Conservation (phyloP, 2,113 vertebrate genomes). For the Nycticryphes semicollaris region DNA sequence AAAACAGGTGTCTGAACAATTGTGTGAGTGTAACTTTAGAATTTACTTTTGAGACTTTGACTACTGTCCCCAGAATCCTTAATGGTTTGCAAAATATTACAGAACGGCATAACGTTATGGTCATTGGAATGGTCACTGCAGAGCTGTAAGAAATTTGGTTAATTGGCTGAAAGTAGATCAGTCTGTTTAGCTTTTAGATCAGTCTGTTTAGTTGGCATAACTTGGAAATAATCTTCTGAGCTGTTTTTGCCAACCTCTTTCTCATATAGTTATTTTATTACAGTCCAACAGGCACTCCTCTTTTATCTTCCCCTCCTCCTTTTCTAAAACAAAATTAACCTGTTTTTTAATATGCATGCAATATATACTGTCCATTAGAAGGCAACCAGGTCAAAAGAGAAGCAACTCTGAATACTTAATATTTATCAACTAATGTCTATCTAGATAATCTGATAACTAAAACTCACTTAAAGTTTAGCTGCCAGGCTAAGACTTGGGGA, state of each 20-base stretch:
- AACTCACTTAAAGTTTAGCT: constrained; percentile 22
- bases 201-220: background rate
- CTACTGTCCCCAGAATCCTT: background rate
- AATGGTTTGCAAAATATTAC: background rate
- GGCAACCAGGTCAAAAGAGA: background rate
- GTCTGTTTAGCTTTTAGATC: background rate
- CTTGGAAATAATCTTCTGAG: background rate
- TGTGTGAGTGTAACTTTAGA: background rate
- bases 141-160: background rate
- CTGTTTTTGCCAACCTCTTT: background rate
- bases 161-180: background rate
- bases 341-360: background rate
- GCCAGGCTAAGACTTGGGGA: background rate
- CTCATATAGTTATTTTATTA: background rate
- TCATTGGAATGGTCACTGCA: background rate
- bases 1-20: background rate
- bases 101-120: background rate
- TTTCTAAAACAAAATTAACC: background rate
- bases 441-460: constrained; percentile 19
- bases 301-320: background rate
- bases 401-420: background rate
- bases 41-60: background rate
- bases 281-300: background rate
- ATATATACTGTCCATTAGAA: background rate
- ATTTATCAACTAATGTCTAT: background rate